Conservation (phyloP, 2,113 vertebrate genomes). For the Caloenas nicobarica region DNA sequence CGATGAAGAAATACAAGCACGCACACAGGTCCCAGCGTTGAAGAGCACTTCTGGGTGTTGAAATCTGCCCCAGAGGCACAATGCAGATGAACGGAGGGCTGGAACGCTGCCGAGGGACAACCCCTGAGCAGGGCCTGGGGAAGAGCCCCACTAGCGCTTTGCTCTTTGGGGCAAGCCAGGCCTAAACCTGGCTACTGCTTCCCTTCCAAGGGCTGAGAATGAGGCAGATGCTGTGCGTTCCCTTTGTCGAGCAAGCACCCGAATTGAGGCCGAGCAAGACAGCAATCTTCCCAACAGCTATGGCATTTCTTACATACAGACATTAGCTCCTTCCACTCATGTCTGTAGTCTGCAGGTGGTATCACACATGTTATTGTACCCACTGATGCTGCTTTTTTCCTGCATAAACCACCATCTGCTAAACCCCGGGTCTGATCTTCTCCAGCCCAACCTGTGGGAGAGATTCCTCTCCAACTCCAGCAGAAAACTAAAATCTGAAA, state of each 20-base stretch:
- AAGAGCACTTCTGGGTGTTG: not conserved
- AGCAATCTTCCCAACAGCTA: not conserved
- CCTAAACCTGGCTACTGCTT: not conserved
- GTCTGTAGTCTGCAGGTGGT: not conserved
- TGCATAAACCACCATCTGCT: not conserved
- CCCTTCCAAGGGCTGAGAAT: not conserved
- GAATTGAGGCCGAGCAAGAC: not conserved
- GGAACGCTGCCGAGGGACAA: too few relatives aligned
- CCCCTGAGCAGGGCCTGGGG: too few relatives aligned
- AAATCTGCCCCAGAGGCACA: not conserved
- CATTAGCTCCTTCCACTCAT: not conserved
- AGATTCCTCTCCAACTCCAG: not conserved
- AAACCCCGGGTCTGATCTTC: not conserved
- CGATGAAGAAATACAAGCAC: slow-evolving; percentile 29
- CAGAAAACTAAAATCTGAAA: not conserved
- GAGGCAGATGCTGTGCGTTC: not conserved
- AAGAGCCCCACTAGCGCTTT: not conserved
- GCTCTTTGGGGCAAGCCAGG: not conserved
- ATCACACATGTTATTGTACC: not conserved
- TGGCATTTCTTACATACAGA: accelerated
- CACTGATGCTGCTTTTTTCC: not conserved
- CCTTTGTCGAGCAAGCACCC: not conserved
- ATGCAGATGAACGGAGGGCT: not conserved
- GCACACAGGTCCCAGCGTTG: not conserved
- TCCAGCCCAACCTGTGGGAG: not conserved